Conservation (phyloP, 92 coral and sea anemone species). For the Meandrina meandrites region DNA sequence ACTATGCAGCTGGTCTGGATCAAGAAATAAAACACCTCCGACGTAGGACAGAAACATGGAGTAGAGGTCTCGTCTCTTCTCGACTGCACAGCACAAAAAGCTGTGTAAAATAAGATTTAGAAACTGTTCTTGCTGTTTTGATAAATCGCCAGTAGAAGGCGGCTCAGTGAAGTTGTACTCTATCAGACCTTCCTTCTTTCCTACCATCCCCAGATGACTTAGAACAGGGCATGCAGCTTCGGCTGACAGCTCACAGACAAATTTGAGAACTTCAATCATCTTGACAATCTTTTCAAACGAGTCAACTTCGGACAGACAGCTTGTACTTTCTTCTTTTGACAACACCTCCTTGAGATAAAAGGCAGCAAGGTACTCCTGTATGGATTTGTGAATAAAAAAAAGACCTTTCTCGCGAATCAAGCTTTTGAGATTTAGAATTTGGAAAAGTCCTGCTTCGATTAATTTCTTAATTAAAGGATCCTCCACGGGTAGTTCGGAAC, state of each 20-base stretch:
- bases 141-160: not conserved
- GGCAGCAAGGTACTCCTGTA: constrained; percentile 11
- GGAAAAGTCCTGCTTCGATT: not conserved
- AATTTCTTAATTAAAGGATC: not conserved
- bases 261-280: not conserved
- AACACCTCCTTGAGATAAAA: not conserved
- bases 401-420: not conserved
- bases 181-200: not conserved
- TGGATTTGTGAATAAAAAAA: not conserved
- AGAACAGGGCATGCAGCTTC: not conserved
- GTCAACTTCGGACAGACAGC: not conserved
- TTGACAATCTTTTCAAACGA: not conserved
- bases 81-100: not conserved
- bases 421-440: not conserved
- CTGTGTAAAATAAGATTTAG: not conserved
- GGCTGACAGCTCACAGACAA: not conserved
- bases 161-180: not conserved
- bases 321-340: not conserved
- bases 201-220: not conserved
- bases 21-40: not conserved
- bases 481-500: not conserved
- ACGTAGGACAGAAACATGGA: not conserved
- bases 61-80: not conserved
- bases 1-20: not conserved
- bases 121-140: not conserved